Conservation (phyloP, 2,888 invertebrate species). For the Aphodius sticticus region DNA sequence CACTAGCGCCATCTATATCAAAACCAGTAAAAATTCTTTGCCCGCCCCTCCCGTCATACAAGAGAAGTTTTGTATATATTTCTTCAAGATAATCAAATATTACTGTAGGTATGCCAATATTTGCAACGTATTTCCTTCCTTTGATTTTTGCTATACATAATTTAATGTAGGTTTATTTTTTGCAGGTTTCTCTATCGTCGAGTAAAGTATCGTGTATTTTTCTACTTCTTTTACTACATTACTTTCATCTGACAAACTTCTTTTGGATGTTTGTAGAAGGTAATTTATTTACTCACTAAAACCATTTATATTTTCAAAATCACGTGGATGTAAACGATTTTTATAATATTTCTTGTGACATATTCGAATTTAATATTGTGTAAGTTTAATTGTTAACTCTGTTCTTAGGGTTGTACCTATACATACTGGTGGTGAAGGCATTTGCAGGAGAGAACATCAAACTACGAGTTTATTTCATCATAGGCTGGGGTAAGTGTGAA, state of each 20-base stretch:
- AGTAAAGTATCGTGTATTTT: conserved; percentile 69
- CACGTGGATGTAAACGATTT: too few relatives aligned
- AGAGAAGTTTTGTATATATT: too few relatives aligned
- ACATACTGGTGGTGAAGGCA: conserved; percentile 85
- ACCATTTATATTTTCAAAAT: background rate
- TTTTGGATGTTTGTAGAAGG: conserved; percentile 99
- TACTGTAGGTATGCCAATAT: too few relatives aligned
- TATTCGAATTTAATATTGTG: background rate
- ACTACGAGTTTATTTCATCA: conserved; percentile 76
- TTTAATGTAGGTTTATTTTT: background rate
- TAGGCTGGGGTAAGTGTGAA: conserved; percentile 82
- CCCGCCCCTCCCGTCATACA: too few relatives aligned
- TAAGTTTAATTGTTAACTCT: conserved; percentile 14
- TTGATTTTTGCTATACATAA: background rate
- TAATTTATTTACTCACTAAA: conserved; percentile 54
- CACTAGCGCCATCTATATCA: too few relatives aligned
- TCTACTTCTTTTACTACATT: conserved; percentile 81
- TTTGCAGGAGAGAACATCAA: conserved; percentile 85
- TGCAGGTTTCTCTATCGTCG: conserved; percentile 49
- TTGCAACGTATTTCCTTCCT: too few relatives aligned
- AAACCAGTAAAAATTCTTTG: too few relatives aligned
- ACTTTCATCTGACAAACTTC: conserved; percentile 91
- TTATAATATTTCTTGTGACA: background rate
- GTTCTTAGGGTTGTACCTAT: conserved; percentile 77
- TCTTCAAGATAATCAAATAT: too few relatives aligned